Evolutionary conservation across 2,113 vertebrate species (phyloP).

Genomic region (Chaetodon trifascialis): DNA sequence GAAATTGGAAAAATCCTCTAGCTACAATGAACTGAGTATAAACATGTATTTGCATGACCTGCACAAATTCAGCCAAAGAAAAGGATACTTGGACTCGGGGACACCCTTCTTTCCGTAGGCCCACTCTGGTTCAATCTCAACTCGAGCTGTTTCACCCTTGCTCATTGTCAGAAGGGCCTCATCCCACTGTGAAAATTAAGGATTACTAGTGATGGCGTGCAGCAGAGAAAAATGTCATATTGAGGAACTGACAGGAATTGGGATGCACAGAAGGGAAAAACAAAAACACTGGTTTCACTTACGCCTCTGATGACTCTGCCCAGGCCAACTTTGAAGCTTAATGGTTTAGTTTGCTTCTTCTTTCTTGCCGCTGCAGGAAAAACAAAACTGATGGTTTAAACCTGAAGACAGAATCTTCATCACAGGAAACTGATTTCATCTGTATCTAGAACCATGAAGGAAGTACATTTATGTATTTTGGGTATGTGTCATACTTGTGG

Average conservation of each 20-base stretch:
- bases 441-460: background rate
- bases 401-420: background rate
- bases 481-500: slow-evolving; percentile 86
- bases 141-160: slow-evolving; percentile 94
- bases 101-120: slow-evolving; percentile 95
- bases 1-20: background rate
- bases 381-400: background rate
- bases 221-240: background rate
- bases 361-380: slow-evolving; percentile 91
- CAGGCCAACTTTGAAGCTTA: slow-evolving; percentile 95
- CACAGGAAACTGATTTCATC: background rate
- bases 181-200: slow-evolving; percentile 89
- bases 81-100: slow-evolving; percentile 98
- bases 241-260: background rate
- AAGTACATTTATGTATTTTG: background rate
- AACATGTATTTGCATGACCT: background rate
- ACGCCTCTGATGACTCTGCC: slow-evolving; percentile 97
- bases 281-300: slow-evolving; percentile 54
- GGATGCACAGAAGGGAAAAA: background rate
- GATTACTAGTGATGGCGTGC: fast-evolving
- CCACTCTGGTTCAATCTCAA: slow-evolving; percentile 98
- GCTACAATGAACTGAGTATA: background rate
- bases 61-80: background rate
- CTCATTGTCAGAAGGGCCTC: slow-evolving; percentile 96
- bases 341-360: slow-evolving; percentile 93